phyloP scores from a whole-genome alignment of 2,113 vertebrate species.

The Chloroceryle aenea region DNA sequence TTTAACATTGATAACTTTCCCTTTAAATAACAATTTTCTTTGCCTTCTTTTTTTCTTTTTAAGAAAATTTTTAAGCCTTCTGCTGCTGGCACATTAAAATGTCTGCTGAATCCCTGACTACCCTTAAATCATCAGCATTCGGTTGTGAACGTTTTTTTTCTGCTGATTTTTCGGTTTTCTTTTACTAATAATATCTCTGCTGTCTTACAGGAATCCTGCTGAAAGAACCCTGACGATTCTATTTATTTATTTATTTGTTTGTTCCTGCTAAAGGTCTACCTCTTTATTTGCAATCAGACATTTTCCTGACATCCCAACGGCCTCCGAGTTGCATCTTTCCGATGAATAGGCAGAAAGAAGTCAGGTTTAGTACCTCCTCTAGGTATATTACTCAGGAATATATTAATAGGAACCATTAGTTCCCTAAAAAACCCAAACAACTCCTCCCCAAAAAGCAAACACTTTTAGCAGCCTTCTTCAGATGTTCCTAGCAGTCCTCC shows the following conservation, averaged over 20 bases:
- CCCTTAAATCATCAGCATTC: constrained; percentile 50
- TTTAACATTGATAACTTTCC: not conserved
- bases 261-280: not conserved
- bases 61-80: constrained; percentile 36
- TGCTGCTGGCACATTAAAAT: constrained; percentile 56
- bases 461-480: not conserved
- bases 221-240: not conserved
- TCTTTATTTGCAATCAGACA: not conserved
- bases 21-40: constrained; percentile 20
- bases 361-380: not conserved
- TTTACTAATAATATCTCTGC: constrained; percentile 49
- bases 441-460: not conserved
- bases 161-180: constrained; percentile 44
- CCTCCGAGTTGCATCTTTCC: not conserved
- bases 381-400: not conserved
- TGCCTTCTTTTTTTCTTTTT: not conserved
- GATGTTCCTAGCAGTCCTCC: not conserved
- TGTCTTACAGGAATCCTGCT: constrained; percentile 39
- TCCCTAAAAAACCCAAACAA: not conserved
- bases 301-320: constrained; percentile 12
- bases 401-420: not conserved
- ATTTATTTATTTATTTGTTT: not conserved
- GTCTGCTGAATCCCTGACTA: constrained; percentile 50
- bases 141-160: constrained; percentile 56
- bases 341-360: not conserved